A percentile compares a stretch with the other conserved stretches of the same genome.
Conservation (phyloP, 2,113 vertebrate genomes). For the Galemys pyrenaicus region DNA sequence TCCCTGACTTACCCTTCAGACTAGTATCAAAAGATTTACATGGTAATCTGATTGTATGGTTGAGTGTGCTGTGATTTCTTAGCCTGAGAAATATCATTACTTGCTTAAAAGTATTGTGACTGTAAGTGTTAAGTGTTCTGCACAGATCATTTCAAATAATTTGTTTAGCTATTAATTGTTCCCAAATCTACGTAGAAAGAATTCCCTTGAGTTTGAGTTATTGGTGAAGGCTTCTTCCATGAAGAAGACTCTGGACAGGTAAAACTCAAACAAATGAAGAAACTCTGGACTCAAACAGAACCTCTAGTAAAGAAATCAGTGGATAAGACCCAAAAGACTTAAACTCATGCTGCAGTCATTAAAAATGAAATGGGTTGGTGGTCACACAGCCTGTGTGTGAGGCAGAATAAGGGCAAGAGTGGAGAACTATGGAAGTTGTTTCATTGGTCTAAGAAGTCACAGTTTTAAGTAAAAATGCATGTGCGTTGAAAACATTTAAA, state of each 20-base stretch:
- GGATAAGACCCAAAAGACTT: background rate
- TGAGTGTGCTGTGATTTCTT: conserved; percentile 15
- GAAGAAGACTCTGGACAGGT: background rate
- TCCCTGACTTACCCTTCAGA: background rate
- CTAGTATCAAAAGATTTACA: background rate
- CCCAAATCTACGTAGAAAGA: background rate
- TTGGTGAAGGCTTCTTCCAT: background rate
- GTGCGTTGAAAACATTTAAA: background rate
- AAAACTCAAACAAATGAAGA: background rate
- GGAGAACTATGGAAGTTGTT: background rate
- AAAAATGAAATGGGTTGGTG: background rate
- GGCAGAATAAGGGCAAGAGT: background rate
- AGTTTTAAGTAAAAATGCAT: background rate
- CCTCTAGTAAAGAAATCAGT: background rate
- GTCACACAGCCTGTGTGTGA: background rate
- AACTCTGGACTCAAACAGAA: background rate
- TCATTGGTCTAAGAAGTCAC: background rate
- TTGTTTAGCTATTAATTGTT: background rate
- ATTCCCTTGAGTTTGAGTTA: background rate
- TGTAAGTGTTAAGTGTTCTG: background rate
- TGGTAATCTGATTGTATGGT: background rate
- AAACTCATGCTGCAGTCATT: background rate
- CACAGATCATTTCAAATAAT: background rate
- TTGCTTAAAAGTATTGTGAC: background rate
- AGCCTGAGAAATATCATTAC: background rate